These are phyloP conservation scores for Agrilus mali DNA, from an alignment of 2,888 invertebrate species.

Conservation along the genomic window DNA sequence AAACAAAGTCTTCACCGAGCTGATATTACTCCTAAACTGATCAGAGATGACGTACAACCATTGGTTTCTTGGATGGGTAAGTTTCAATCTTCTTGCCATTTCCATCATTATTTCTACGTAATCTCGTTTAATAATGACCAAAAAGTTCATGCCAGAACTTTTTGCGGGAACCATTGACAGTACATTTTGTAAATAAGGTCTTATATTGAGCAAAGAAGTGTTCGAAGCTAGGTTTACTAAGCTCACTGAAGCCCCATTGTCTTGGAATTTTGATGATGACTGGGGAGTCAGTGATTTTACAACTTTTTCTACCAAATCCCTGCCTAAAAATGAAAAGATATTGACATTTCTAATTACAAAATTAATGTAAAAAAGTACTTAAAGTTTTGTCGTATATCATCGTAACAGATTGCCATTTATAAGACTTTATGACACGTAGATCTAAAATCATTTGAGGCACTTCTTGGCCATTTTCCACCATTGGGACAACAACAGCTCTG, in stretches of 20 bases:
- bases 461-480: slow-evolving; percentile 56
- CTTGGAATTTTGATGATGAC: slow-evolving; percentile 14
- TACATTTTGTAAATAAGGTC: slow-evolving; percentile 21
- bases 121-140: slow-evolving; percentile 50
- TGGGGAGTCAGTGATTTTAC: slow-evolving; percentile 42
- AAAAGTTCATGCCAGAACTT: slow-evolving; percentile 35
- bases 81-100: slow-evolving; percentile 48
- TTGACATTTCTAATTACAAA: not conserved
- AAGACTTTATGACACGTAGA: slow-evolving; percentile 48
- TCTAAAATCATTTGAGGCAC: slow-evolving; percentile 68
- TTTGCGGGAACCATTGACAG: slow-evolving; percentile 26
- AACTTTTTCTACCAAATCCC: slow-evolving; percentile 53
- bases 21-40: slow-evolving; percentile 40
- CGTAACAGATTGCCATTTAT: slow-evolving; percentile 60
- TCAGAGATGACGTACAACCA: slow-evolving; percentile 73
- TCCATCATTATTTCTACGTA: slow-evolving; percentile 53
- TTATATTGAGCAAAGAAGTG: slow-evolving; percentile 17
- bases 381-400: slow-evolving; percentile 62
- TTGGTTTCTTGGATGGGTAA: slow-evolving; percentile 61
- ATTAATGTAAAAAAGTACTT: slow-evolving; percentile 44
- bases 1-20: slow-evolving; percentile 43
- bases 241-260: slow-evolving; percentile 24
- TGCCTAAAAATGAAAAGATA: slow-evolving; percentile 31
- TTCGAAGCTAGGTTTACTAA: slow-evolving; percentile 23
- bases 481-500: slow-evolving; percentile 58